phyloP scores from a whole-genome alignment of 2,113 vertebrate genomes.

The Arothron firmamentum region DNA sequence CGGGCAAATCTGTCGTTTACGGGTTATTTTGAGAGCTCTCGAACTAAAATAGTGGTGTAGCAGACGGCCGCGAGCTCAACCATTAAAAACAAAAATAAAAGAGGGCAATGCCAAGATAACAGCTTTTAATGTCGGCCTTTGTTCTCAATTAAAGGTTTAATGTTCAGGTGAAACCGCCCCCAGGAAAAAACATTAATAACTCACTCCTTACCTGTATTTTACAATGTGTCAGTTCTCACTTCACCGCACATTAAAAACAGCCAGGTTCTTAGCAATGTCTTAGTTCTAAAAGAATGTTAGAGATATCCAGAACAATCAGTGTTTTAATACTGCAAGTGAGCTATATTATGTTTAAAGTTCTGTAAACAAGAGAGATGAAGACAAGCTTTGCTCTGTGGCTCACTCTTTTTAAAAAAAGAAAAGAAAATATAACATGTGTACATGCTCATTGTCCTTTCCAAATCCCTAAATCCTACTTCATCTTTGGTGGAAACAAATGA shows the following conservation, averaged over 20 bases:
- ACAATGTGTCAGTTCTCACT: conserved; percentile 73
- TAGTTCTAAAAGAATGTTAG: conserved; percentile 20
- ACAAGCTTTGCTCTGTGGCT: conserved; percentile 21
- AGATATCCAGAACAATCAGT: conserved; percentile 21
- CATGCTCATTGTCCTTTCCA: conserved; percentile 53
- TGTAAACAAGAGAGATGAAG: conserved; percentile 40
- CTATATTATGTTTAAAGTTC: conserved; percentile 18
- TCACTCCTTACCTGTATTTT: conserved; percentile 70
- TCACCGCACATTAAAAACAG: conserved; percentile 33
- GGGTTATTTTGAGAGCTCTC: conserved; percentile 63
- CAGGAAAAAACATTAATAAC: conserved; percentile 74
- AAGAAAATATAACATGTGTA: conserved; percentile 47
- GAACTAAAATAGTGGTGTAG: conserved; percentile 64
- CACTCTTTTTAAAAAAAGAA: conserved; percentile 42
- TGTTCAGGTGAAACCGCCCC: conserved; percentile 68
- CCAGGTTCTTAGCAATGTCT: conserved; percentile 25
- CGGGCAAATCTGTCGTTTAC: conserved; percentile 47
- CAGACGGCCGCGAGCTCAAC: conserved; percentile 35
- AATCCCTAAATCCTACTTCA: conserved; percentile 59
- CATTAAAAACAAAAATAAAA: conserved; percentile 46
- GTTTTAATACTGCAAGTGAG: conserved; percentile 29
- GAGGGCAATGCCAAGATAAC: conserved; percentile 63
- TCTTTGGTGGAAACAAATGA: conserved; percentile 63
- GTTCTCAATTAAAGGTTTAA: conserved; percentile 77
- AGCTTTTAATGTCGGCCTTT: conserved; percentile 73